Evolutionary conservation across 2,113 vertebrate species (phyloP), one percentile per base, ranked within the genome.

Genomic region (Mungos mungo): DNA sequence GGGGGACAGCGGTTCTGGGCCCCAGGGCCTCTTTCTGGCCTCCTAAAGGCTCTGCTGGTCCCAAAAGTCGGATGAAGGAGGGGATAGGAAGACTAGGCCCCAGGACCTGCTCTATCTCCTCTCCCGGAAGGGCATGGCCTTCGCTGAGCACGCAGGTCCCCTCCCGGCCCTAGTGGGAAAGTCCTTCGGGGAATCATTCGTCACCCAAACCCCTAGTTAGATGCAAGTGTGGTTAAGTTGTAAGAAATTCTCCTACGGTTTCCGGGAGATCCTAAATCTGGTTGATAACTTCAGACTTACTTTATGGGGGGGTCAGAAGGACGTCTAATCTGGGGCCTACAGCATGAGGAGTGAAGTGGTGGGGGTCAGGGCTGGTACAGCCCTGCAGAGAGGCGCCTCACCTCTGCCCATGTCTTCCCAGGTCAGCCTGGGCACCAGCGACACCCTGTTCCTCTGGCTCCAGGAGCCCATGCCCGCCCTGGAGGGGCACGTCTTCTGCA

Each of bases 371-470:
- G 38, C 1, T 0, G 14, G 50, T 12, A 10, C 23, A 38, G 41
- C 38, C 7, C 23, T 76, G 19, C n/a, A 33, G 7, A n/a, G 18
- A n/a, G 38, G 31, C 0, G 0, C 25, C 88, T 66, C 25, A 9
- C 50, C 68, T 82, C 54, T 12, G 35, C 50, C 41, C 35, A 0
- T 81, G 33, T 93, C 87, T 96, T 52, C 79, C 8, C 88, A 99
- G 99, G 99, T 99, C 95, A 99, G 99, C 97, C 98, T 99, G 93
- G 99, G 99, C 3, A 99, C 99, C 84, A 99, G 99, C 91, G 99
- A 99, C 93, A 99, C 99, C 0, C 98, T 99, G 5, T 99, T 99
- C 69, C 98, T 99, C 71, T 99, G 99, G 99, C 98, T 99, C 94
- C 98, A 98, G 97, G 98, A 99, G 66, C 99, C 99, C 57, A 98